Percentiles rank a stretch among this genome's conserved stretches.
These are phyloP conservation scores for Lissocephala sabroskyi DNA, from an alignment of 2,888 invertebrate genomes.

Conservation along the genomic window DNA sequence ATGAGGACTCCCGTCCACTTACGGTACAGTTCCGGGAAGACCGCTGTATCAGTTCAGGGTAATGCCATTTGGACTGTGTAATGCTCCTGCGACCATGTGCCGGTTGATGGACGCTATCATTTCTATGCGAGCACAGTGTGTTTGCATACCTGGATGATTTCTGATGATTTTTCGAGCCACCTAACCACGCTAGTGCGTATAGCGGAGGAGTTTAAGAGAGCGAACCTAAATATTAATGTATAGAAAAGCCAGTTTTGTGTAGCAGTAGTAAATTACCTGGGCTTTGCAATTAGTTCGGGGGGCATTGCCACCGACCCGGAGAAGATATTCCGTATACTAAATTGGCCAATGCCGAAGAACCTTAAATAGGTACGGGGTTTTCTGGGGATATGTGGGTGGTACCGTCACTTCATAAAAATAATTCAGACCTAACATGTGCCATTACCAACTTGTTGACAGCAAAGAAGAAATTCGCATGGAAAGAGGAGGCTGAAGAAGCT, in stretches of 20 bases:
- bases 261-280: not conserved
- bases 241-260: not conserved
- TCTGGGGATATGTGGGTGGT: no score
- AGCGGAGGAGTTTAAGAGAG: not conserved
- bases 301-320: no score
- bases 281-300: no score
- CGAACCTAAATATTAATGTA: not conserved
- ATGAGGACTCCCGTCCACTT: not conserved
- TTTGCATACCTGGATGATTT: not conserved
- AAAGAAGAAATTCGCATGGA: no score
- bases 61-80: not conserved
- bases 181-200: not conserved
- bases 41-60: not conserved
- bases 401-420: no score
- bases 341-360: no score
- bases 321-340: no score
- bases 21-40: not conserved
- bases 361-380: no score
- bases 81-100: not conserved
- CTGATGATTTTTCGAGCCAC: not conserved
- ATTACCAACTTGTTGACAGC: no score
- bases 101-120: not conserved
- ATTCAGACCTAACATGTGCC: no score
- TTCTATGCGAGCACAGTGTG: not conserved
- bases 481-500: no score